A percentile compares a stretch with the other conserved stretches of the same genome.
Conservation (phyloP, 2,797 vertebrate species). For the Chelon labrosus region DNA sequence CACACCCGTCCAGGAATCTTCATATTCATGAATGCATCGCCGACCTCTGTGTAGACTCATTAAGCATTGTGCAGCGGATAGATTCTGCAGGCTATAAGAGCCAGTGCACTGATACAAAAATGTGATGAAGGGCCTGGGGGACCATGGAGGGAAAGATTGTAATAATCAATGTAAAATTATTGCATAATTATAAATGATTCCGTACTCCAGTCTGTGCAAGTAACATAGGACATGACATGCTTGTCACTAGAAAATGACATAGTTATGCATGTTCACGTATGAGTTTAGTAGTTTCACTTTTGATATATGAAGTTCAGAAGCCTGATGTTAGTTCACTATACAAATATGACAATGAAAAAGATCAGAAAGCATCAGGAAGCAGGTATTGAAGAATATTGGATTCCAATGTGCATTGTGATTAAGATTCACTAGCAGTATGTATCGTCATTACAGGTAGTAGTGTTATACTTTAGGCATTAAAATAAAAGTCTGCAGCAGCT, state of each 20-base stretch:
- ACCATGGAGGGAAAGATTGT: not conserved
- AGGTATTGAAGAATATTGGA: too few species aligned
- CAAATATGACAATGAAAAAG: not conserved
- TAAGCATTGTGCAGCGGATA: slow-evolving; percentile 6
- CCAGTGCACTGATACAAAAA: not conserved
- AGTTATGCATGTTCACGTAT: not conserved
- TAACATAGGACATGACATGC: not conserved
- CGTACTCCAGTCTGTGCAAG: not conserved
- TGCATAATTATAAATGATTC: not conserved
- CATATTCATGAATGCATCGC: slow-evolving; percentile 29
- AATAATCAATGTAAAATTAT: not conserved
- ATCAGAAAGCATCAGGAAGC: not conserved
- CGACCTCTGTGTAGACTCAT: slow-evolving; percentile 36
- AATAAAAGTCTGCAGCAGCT: too few species aligned
- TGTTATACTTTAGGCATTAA: not conserved
- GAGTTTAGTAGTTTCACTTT: not conserved
- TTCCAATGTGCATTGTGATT: not conserved
- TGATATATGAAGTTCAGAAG: not conserved
- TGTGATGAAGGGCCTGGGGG: not conserved
- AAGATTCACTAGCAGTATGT: slow-evolving; percentile 4
- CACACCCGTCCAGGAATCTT: slow-evolving; percentile 34
- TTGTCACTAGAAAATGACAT: not conserved
- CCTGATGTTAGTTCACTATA: not conserved
- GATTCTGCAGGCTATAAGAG: not conserved
- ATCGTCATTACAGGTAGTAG: not conserved